Conservation (phyloP, 2,113 vertebrate genomes). For the Eurypyga helias region DNA sequence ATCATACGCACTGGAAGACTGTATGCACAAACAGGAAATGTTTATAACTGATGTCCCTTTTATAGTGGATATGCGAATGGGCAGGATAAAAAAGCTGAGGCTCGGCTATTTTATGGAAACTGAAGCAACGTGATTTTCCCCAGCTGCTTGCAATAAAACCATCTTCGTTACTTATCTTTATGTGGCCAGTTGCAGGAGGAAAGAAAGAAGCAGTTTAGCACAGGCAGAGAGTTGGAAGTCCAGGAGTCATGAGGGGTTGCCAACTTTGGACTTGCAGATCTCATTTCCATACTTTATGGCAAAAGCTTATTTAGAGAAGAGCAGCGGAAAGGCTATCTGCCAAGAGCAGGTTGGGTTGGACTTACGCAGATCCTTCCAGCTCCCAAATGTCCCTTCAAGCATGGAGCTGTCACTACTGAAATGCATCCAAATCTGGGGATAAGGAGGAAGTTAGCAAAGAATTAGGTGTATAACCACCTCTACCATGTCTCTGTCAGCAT, state of each 20-base stretch:
- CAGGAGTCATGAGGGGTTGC: neutral
- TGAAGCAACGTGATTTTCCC: slow-evolving; percentile 59
- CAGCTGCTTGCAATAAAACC: slow-evolving; percentile 68
- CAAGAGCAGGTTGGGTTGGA: neutral
- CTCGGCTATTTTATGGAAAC: slow-evolving; percentile 64
- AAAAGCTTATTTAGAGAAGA: neutral
- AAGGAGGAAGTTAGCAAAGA: neutral
- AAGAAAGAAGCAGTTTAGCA: neutral
- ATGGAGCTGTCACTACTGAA: neutral
- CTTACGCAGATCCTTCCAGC: neutral
- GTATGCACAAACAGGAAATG: slow-evolving; percentile 68
- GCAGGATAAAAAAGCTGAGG: slow-evolving; percentile 63
- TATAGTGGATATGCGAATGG: slow-evolving; percentile 57
- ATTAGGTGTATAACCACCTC: neutral
- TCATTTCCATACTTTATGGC: neutral
- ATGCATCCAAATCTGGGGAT: neutral
- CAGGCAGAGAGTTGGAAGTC: neutral
- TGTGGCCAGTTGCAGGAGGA: slow-evolving; percentile 26
- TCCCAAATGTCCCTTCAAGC: fast-evolving
- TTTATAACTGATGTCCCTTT: slow-evolving; percentile 70
- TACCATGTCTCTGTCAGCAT: neutral
- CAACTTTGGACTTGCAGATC: neutral
- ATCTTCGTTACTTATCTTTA: slow-evolving; percentile 68
- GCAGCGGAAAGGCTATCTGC: neutral
- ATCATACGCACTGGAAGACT: slow-evolving; percentile 74